Percentiles rank a stretch among this genome's conserved stretches.
Conservation (phyloP, 2,888 invertebrate species). For the Polydrusus cervinus region DNA sequence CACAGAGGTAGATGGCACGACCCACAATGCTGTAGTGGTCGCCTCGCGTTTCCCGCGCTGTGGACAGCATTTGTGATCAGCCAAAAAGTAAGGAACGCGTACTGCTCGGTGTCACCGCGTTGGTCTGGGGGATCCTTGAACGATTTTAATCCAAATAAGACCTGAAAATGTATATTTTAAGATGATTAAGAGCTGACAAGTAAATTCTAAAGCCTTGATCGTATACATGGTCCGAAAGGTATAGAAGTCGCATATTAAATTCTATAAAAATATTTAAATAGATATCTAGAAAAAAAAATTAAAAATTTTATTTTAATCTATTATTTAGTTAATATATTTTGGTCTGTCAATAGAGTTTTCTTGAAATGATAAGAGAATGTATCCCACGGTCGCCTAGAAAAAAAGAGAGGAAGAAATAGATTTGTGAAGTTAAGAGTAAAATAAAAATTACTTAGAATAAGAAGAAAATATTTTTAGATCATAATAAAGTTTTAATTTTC, state of each 20-base stretch:
- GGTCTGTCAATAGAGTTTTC: constrained; percentile 67
- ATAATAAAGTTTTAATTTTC: no score
- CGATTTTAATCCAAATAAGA: background rate
- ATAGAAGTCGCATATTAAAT: background rate
- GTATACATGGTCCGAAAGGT: constrained; percentile 24
- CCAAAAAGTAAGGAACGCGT: no score
- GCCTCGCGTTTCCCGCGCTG: no score
- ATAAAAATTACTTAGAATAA: no score
- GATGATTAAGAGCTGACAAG: background rate
- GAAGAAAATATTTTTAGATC: no score
- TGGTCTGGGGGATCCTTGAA: no score
- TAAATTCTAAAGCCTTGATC: background rate
- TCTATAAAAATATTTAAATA: constrained; percentile 19
- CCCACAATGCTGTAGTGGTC: no score
- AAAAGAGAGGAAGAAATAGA: constrained; percentile 61
- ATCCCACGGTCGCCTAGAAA: constrained; percentile 66
- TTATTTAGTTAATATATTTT: constrained; percentile 65
- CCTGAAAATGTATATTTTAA: background rate
- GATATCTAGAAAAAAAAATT: background rate
- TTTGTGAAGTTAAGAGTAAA: constrained; percentile 47
- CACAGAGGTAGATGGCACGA: no score
- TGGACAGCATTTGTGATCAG: no score
- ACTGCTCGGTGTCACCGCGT: no score
- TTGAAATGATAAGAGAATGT: constrained; percentile 66
- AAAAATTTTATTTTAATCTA: background rate